Conservation (phyloP, 2,888 invertebrate species). For the Malacosoma neustria region DNA sequence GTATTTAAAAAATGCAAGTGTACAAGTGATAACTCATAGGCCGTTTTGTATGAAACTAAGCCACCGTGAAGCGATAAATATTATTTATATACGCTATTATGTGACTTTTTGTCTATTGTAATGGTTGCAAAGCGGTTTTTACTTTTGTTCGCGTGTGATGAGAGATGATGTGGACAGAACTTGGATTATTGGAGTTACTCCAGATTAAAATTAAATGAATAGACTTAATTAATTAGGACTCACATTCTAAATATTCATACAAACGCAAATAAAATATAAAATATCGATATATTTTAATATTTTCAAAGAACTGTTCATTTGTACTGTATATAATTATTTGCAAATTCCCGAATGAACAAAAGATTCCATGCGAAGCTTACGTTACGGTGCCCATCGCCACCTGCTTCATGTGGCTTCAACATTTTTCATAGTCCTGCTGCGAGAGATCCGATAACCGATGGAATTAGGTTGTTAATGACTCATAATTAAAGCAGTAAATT, state of each 20-base stretch:
- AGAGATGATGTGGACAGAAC: conserved; percentile 22
- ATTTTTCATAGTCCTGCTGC: neutral
- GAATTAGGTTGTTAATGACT: neutral
- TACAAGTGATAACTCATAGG: conserved; percentile 68
- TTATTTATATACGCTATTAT: conserved; percentile 75
- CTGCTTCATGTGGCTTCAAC: neutral
- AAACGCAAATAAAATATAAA: no score
- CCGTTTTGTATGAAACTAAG: conserved; percentile 68
- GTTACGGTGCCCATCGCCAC: neutral
- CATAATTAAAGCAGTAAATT: neutral
- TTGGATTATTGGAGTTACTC: conserved; percentile 1
- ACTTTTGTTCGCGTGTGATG: conserved; percentile 21
- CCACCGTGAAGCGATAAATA: conserved; percentile 74
- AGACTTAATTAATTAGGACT: no score
- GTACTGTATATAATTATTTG: neutral
- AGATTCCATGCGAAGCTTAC: neutral
- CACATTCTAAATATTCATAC: no score
- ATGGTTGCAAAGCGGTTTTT: conserved; percentile 51
- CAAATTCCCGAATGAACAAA: neutral
- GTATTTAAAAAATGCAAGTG: conserved; percentile 60
- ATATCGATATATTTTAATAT: neutral
- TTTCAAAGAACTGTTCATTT: neutral
- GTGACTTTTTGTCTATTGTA: conserved; percentile 71
- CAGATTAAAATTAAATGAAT: no score
- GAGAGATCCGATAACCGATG: neutral